Evolutionary conservation across 30 jellyfish, hydroid and myxozoan species (phyloP), one percentile per base, ranked within the genome.

Genomic region (Aurelia sp.): DNA sequence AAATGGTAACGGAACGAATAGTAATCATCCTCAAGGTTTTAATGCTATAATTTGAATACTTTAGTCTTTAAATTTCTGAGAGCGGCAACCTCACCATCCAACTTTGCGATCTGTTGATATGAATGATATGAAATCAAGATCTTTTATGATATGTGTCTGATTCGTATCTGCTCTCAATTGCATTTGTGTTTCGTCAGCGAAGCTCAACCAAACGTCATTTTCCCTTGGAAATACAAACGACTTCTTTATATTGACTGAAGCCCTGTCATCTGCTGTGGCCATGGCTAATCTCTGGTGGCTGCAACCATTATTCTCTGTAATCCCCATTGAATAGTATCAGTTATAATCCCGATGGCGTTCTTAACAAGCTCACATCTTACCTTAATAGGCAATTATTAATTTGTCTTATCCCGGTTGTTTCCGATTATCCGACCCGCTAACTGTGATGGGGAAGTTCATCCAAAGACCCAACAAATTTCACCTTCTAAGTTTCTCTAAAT

Each of bases 181-280:
- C 30, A n/a, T 72, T 50, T 27, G 84, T 50, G 60, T 33, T 21
- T 41, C 62, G 61, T 48, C 80, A 31, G 80, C 21, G 80, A 33
- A 33, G 69, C 69, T 50, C 50, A 72, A 15, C 84, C 68, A 51
- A 44, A 72, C 84, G 60, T 48, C 69, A 72, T 50, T 72, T 72
- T 72, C 60, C 21, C 84, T 15, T 21, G 33, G 84, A 72, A 72
- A 33, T 72, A 61, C 84, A 61, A 72, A 72, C 53, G 84, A 72
- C 21, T 13, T 66, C 67, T 60, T 77, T 77, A 63, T 77, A 61
- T 77, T 40, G 63, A 70, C 20, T 76, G 53, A 62, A 21, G 55
- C 67, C 67, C 51, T 77, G 38, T 77, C 88, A 60, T 31, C 63
- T 77, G 78, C 33, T 77, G 88, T 63, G 88, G 88, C 78, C 58